A percentile compares a stretch with the other conserved stretches of the same genome.
These are phyloP conservation scores for Zygaena filipendulae DNA, from an alignment of 2,888 invertebrate genomes.

Conservation along the genomic window DNA sequence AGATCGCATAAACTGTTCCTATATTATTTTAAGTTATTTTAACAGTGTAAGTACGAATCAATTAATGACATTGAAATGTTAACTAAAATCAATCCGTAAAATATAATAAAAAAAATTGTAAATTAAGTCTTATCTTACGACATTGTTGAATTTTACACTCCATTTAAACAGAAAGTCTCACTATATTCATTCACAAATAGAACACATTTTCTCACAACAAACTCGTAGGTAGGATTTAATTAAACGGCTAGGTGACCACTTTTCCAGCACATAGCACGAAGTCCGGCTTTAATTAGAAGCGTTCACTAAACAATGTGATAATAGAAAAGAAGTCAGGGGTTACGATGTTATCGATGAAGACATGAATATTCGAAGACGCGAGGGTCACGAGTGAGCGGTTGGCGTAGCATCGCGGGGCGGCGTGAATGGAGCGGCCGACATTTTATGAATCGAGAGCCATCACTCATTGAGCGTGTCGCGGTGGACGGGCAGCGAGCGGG, in stretches of 20 bases:
- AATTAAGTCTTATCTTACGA: slow-evolving; percentile 52
- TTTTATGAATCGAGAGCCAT: slow-evolving; percentile 65
- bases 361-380: slow-evolving; percentile 68
- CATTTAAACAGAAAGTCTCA: slow-evolving; percentile 47
- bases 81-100: too few relatives aligned
- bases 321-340: slow-evolving; percentile 65
- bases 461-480: slow-evolving; percentile 31
- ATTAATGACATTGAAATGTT: too few relatives aligned
- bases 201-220: too few relatives aligned
- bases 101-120: too few relatives aligned
- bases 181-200: slow-evolving; percentile 51
- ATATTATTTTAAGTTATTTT: too few relatives aligned
- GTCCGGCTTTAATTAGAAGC: slow-evolving; percentile 43
- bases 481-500: slow-evolving; percentile 28
- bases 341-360: slow-evolving; percentile 65
- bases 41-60: too few relatives aligned
- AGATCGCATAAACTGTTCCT: too few relatives aligned
- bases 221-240: too few relatives aligned
- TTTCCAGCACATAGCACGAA: slow-evolving; percentile 53
- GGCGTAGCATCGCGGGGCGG: slow-evolving; percentile 54
- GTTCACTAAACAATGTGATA: slow-evolving; percentile 61
- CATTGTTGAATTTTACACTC: slow-evolving; percentile 43
- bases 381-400: slow-evolving; percentile 66
- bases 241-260: slow-evolving; percentile 42
- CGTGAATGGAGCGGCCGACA: slow-evolving; percentile 66